Evolutionary conservation across 2,797 vertebrate genomes (phyloP), one percentile per base, ranked within the genome.

Genomic region (Onychomys arenicola): DNA sequence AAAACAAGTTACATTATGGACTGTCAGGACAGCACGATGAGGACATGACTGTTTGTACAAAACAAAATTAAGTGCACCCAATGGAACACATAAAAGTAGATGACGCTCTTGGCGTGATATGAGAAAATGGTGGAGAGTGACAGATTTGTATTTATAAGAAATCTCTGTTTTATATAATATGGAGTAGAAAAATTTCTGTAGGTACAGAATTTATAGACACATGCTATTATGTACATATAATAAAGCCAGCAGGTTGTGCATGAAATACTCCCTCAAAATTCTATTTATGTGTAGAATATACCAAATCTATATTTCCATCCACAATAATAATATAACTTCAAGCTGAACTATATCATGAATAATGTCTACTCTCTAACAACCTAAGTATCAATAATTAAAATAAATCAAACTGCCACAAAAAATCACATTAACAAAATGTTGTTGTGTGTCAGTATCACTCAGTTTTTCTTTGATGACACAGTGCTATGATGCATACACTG

Each of bases 281-380:
- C 55, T 34, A 49, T 34, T 37, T 90, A 9, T n/a, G 6, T 69
- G 32, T 52, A n/a, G 13, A 99, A 99, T 98, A 98, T 98, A 98
- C 98, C 98, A 98, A 98, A 97, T 98, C 98, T 99, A 97, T 99
- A 99, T 99, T 99, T 98, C 99, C 98, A 99, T 97, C 98, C 98
- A 98, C 97, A 98, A 98, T 98, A 99, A 98, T 98, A 98, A 98
- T 98, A 98, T 97, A 98, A 97, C 94, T 98, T 98, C 98, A 98
- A 98, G 98, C 97, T 98, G 98, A 98, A 98, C 98, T 98, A 98
- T 98, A 98, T 98, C 98, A 99, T 99, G 98, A 99, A 99, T 99
- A 98, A 98, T 97, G 97, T 97, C 98, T 98, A 98, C 97, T 98
- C 98, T 97, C 98, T 97, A 98, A 98, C 98, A 57, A 98, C 97